A percentile compares a stretch with the other conserved stretches of the same genome.
These are phyloP conservation scores for Premnoplex brunnescens DNA, from an alignment of 2,797 vertebrate genomes.

Conservation along the genomic window DNA sequence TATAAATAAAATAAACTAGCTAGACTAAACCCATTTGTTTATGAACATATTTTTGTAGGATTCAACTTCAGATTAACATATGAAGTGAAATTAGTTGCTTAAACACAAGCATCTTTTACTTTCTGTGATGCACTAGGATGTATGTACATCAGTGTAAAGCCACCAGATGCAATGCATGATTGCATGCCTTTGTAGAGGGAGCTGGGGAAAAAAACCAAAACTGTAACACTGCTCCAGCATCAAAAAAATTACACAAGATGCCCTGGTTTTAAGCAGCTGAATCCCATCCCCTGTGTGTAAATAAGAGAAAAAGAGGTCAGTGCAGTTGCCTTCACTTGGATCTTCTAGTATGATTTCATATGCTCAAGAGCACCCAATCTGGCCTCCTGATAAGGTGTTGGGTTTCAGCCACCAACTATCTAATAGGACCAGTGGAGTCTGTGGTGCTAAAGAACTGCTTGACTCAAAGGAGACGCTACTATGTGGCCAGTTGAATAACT, in stretches of 20 bases:
- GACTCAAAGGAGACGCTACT: not conserved
- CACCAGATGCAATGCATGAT: not conserved
- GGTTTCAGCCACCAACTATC: not conserved
- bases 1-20: not conserved
- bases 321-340: not conserved
- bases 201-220: not conserved
- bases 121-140: not conserved
- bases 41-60: not conserved
- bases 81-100: not conserved
- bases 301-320: not conserved
- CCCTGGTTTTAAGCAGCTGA: not conserved
- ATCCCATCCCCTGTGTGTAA: not conserved
- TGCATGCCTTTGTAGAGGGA: accelerated
- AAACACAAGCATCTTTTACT: not conserved
- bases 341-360: not conserved
- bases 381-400: accelerated
- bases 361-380: not conserved
- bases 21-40: not conserved
- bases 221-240: not conserved
- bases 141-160: not conserved
- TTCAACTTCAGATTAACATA: not conserved
- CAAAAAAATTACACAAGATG: not conserved
- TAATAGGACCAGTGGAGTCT: not conserved
- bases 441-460: not conserved
- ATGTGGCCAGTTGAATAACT: not conserved